These are phyloP conservation scores for Hycleus cichorii DNA, from an alignment of 1,140 invertebrate genomes.

Conservation along the genomic window DNA sequence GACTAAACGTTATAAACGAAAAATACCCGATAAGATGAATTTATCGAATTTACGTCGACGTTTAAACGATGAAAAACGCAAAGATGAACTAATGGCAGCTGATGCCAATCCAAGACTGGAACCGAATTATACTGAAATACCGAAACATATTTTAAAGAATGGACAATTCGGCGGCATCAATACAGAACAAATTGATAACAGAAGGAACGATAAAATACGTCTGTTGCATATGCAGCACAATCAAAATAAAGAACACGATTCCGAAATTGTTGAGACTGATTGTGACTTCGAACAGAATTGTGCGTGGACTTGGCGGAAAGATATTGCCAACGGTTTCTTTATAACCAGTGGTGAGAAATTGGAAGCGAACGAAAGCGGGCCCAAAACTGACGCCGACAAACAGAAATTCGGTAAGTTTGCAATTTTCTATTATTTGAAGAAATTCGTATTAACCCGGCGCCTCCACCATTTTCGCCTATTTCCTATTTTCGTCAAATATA, in stretches of 20 bases:
- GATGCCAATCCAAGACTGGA: conserved; percentile 28
- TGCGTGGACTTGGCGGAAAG: conserved; percentile 37
- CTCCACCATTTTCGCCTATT: too few species aligned
- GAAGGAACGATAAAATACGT: conserved; percentile 24
- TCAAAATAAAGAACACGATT: conserved; percentile 15
- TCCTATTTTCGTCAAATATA: too few species aligned
- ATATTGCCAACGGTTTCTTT: conserved; percentile 35
- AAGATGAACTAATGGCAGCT: conserved; percentile 24
- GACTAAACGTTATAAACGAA: conserved; percentile 16
- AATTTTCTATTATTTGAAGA: too few species aligned
- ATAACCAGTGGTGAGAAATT: conserved; percentile 26
- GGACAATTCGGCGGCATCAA: conserved; percentile 19
- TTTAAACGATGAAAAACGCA: conserved; percentile 23
- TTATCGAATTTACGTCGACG: conserved; percentile 1
- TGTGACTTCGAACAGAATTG: conserved; percentile 38
- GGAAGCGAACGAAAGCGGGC: conserved; percentile 26
- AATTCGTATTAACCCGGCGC: too few species aligned
- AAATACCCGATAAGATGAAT: conserved; percentile 8
- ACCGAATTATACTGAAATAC: conserved; percentile 19
- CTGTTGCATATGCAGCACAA: conserved; percentile 21
- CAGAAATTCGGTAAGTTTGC: conserved; percentile 24
- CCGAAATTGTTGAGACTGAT: conserved; percentile 20
- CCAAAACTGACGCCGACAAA: conserved; percentile 29
- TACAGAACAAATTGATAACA: conserved; percentile 24
- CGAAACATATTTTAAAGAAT: not conserved